Conservation (phyloP, 2,888 invertebrate species). For the Drosophila pseudotakahashii region DNA sequence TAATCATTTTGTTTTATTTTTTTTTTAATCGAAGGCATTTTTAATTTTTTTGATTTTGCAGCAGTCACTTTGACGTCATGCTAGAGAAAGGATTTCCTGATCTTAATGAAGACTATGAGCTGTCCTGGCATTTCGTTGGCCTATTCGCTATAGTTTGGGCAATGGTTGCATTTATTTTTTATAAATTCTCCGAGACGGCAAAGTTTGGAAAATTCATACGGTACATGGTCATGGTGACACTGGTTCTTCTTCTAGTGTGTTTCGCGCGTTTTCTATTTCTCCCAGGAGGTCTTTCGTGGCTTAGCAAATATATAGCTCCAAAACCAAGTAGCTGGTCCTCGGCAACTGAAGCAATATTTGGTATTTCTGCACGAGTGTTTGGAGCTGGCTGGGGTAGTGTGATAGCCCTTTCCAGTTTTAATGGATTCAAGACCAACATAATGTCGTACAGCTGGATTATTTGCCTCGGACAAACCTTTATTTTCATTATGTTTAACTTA, state of each 20-base stretch:
- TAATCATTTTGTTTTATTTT: too few species aligned
- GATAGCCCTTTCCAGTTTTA: constrained; percentile 92
- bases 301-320: constrained; percentile 49
- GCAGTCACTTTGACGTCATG: constrained; percentile 10
- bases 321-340: not conserved
- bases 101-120: not conserved
- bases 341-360: constrained; percentile 39
- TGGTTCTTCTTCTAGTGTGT: constrained; percentile 62
- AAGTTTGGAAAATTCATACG: constrained; percentile 78
- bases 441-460: constrained; percentile 83
- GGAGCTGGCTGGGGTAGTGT: constrained; percentile 94
- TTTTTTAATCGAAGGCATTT: too few species aligned
- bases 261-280: constrained; percentile 72
- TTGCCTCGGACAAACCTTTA: constrained; percentile 66
- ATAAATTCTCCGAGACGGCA: constrained; percentile 62
- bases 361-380: constrained; percentile 88
- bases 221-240: constrained; percentile 54
- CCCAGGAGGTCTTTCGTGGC: constrained; percentile 60
- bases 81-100: accelerated
- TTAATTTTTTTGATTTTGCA: not conserved
- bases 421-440: constrained; percentile 89
- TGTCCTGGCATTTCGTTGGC: constrained; percentile 74
- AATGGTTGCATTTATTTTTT: constrained; percentile 63
- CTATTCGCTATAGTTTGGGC: constrained; percentile 68
- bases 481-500: constrained; percentile 85